Percentiles rank a stretch among this genome's conserved stretches.
Conservation (phyloP, 2,797 vertebrate genomes). For the Gymnothorax reevesii region DNA sequence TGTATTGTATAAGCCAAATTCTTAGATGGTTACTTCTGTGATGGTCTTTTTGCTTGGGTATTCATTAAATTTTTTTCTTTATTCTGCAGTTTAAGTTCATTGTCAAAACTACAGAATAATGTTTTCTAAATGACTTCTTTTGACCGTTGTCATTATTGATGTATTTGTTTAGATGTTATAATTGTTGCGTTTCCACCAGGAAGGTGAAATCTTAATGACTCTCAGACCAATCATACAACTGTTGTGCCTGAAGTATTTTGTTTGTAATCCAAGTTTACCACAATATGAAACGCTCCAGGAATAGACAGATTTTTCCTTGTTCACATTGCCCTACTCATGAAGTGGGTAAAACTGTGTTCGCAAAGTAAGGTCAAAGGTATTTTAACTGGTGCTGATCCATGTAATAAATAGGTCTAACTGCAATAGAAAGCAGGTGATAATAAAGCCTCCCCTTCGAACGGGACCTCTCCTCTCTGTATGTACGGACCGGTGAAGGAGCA, state of each 20-base stretch:
- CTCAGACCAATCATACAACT: background rate
- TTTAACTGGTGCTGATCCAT: background rate
- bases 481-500: conserved; percentile 5
- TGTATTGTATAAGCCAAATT: too few species aligned
- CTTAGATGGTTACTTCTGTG: background rate
- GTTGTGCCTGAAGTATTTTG: background rate
- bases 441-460: background rate
- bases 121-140: background rate
- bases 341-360: background rate
- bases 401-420: background rate
- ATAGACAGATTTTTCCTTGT: background rate
- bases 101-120: background rate
- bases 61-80: background rate
- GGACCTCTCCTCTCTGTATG: background rate
- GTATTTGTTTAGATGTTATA: background rate
- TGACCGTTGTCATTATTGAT: background rate
- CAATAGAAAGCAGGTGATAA: background rate
- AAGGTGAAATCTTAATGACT: background rate
- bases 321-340: background rate
- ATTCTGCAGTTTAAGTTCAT: background rate
- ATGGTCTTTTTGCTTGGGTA: background rate
- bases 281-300: background rate
- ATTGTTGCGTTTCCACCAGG: background rate
- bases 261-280: background rate
- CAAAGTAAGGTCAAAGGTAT: background rate